Base-by-base conservation (phyloP, 2,797 vertebrate species). In the Myotis myotis region DNA sequence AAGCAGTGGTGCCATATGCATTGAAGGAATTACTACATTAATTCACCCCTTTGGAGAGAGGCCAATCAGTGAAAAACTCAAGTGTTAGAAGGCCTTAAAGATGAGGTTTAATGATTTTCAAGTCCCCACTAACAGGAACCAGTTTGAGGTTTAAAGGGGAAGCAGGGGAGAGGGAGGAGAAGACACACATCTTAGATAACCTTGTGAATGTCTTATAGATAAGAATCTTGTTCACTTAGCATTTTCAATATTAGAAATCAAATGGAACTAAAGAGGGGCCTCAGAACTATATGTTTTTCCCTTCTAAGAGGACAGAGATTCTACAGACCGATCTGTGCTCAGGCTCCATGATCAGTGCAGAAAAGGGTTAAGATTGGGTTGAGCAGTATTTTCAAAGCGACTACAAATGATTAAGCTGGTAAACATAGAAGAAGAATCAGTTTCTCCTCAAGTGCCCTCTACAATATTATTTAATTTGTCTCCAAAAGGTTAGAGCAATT, bases 191-290 rank as follows among this genome's bases (percentile, higher is more conserved):
- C 30, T 86, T 84, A 78, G 64, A 93, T 44, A 94, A 87, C 49
- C 13, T 47, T 53, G 47, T 11, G 16, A 92, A 51, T 93, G 44
- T 89, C 91, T 96, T 91, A 94, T 51, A 95, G 88, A 89, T 91
- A 91, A 85, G 28, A 68, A 92, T 95, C 83, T 89, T 91, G 84
- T 89, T 89, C 62, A 88, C 15, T 91, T 87, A 87, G 91, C 87
- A 87, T 87, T 96, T 94, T 93, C 79, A 84, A 28, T 62, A 84
- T 76, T 76, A 79, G 93, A 97, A 82, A 71, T 57, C 62, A 86
- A 87, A 55, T 20, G 55, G 60, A 41, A 76, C 44, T 30, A n/a
- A 60, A 79, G 36, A 6, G 5, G 17, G 51, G 17, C n/a, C 76
- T 80, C 28, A 91, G 93, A 94, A 94, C 87, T 8, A 9, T 20